Evolutionary conservation across 2,797 vertebrate genomes (phyloP).

Genomic region (Smutsia temminckii): DNA sequence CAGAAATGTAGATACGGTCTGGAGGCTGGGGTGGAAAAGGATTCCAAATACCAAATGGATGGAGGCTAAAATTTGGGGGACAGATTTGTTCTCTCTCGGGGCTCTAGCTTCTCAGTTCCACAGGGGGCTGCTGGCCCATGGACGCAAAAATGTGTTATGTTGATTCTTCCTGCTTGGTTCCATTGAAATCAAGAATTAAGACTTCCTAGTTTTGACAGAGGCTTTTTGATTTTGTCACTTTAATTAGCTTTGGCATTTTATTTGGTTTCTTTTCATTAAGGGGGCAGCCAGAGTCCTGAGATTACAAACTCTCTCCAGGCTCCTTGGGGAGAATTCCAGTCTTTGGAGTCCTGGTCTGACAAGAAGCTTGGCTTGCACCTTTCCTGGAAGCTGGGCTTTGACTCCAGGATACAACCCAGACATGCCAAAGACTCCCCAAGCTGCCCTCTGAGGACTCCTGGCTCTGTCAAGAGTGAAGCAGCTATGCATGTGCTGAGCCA

Average conservation of each 20-base stretch:
- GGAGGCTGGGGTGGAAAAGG: neutral
- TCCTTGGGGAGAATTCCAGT: constrained; percentile 38
- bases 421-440: neutral
- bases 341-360: neutral
- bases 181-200: constrained; percentile 70
- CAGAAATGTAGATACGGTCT: neutral
- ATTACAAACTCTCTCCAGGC: constrained; percentile 26
- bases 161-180: constrained; percentile 32
- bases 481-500: neutral
- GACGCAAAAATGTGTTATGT: neutral
- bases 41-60: neutral
- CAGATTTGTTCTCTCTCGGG: neutral
- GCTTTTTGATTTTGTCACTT: constrained; percentile 67
- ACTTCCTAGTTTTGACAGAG: constrained; percentile 59
- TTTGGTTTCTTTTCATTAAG: constrained; percentile 76
- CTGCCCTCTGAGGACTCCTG: neutral
- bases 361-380: constrained; percentile 35
- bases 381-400: constrained; percentile 49
- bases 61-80: neutral
- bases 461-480: neutral
- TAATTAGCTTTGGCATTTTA: constrained; percentile 77
- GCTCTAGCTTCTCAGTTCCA: neutral
- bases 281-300: constrained; percentile 50
- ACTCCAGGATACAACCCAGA: neutral
- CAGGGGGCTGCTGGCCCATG: neutral